Evolutionary conservation across 2,888 invertebrate species (phyloP).

Genomic region (Tupiocoris notatus): DNA sequence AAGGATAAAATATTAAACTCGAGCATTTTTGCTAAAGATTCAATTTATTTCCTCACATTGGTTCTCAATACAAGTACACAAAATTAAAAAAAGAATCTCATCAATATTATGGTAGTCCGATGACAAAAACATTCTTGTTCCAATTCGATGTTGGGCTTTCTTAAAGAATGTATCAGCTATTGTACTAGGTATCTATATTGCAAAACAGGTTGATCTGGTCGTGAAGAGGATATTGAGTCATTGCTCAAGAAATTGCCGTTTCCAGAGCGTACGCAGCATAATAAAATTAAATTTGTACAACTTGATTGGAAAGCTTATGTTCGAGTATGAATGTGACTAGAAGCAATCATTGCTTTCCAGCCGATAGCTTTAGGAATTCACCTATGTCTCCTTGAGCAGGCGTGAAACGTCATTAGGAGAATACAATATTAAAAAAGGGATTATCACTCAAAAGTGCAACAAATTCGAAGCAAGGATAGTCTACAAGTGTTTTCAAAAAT

Average conservation of each 20-base stretch:
- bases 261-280: background rate
- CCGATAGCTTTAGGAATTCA: constrained; percentile 7
- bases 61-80: constrained; percentile 49
- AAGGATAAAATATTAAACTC: too few relatives aligned
- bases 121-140: constrained; percentile 27
- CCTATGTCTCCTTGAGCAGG: constrained; percentile 7
- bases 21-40: constrained; percentile 19
- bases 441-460: constrained; percentile 34
- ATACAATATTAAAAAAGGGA: constrained; percentile 14
- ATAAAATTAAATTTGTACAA: background rate
- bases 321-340: constrained; percentile 19
- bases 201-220: background rate
- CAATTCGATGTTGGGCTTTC: constrained; percentile 33
- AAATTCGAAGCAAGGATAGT: constrained; percentile 32
- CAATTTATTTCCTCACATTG: constrained; percentile 46
- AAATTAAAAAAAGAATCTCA: constrained; percentile 44
- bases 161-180: background rate
- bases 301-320: constrained; percentile 5
- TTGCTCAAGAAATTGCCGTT: background rate
- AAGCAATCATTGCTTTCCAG: constrained; percentile 5
- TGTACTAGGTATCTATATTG: background rate
- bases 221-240: background rate
- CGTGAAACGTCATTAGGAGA: background rate
- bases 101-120: background rate
- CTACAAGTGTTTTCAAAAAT: constrained; percentile 27